Evolutionary conservation across 1,140 invertebrate species (phyloP), one percentile per base, ranked within the genome.

Genomic region (Pseudomyrmex gracilis): DNA sequence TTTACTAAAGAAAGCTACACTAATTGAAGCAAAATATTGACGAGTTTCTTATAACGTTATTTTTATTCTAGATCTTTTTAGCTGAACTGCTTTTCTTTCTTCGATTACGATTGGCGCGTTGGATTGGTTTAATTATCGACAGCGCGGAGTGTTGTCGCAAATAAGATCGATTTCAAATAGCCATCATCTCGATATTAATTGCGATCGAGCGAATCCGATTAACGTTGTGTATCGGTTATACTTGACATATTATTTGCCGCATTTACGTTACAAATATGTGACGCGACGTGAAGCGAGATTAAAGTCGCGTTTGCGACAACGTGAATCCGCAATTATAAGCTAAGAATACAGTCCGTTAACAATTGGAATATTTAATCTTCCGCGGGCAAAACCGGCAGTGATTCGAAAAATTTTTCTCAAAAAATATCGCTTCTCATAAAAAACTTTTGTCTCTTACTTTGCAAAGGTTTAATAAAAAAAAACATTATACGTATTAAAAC

Each of bases 131-230:
- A 43, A 73, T 58, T 73, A 45, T 34, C 5, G 45, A 34, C 43
- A 10, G 24, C 8, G n/a, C 9, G 13, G 47, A 60, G 45, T 60
- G 45, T 60, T 20, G 63, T 63, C 10, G 22, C 22, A 13, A 8
- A 24, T 17, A 20, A n/a, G 61, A 2, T 12, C 0, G 7, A 34
- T 5, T 22, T 12, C n/a, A 22, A 53, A 45, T 63, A 76, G 58
- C 58, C 43, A 64, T 76, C 60, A 66, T 76, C 60, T 76, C 73
- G 73, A 80, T 80, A 80, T 58, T 80, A 80, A 80, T 80, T 22
- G 55, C 43, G n/a, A 71, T 80, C 20, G 43, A 47, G 47, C 53
- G n/a, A n/a, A 43, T 58, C 43, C 58, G 45, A 12, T 80, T 80
- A 71, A 34, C 4, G 34, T 34, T n/a, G 12, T 51, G 24, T 47